Evolutionary conservation across 2,888 invertebrate species (phyloP).

Genomic region (Nephrotoma guestfalica): DNA sequence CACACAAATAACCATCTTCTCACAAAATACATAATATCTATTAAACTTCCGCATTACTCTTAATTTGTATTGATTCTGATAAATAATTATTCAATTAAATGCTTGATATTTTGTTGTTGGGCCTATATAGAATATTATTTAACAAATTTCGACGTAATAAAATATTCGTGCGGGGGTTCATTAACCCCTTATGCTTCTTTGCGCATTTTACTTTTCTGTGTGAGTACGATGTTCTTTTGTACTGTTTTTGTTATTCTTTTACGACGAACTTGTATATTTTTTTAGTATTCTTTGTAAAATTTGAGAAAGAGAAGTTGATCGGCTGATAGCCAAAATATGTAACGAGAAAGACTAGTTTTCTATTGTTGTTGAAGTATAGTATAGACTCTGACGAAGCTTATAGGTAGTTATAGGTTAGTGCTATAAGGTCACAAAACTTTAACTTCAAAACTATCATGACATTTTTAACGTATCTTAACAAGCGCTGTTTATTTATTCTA

Average conservation of each 20-base stretch:
- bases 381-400: too few relatives aligned
- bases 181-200: not conserved
- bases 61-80: not conserved
- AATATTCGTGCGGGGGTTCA: not conserved
- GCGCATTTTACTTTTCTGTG: not conserved
- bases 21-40: not conserved
- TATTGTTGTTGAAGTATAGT: too few relatives aligned
- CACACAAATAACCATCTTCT: not conserved
- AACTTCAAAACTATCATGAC: too few relatives aligned
- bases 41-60: not conserved
- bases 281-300: not conserved
- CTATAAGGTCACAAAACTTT: too few relatives aligned
- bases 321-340: not conserved
- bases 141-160: not conserved
- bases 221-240: not conserved
- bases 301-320: not conserved
- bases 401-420: too few relatives aligned
- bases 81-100: not conserved
- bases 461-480: too few relatives aligned
- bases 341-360: too few relatives aligned
- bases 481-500: too few relatives aligned
- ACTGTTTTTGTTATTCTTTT: not conserved
- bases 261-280: not conserved
- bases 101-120: not conserved
- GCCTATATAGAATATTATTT: not conserved